Conservation (phyloP, 2,797 vertebrate genomes). For the Pristis pectinata region DNA sequence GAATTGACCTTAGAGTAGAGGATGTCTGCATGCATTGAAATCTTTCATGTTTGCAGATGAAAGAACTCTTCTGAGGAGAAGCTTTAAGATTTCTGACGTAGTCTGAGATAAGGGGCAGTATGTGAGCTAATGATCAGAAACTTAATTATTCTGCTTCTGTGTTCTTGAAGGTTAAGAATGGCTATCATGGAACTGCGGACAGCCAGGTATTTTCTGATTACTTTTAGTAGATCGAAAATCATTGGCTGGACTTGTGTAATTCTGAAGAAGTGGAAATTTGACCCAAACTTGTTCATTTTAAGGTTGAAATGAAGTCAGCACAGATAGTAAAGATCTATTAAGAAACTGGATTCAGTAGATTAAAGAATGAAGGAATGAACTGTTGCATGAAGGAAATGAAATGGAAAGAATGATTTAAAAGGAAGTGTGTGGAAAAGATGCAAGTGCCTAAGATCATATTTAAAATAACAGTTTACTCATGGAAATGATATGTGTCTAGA, state of each 20-base stretch:
- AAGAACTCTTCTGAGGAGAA: not conserved
- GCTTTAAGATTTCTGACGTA: not conserved
- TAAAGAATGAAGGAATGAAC: not conserved
- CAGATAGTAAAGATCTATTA: conserved; percentile 4
- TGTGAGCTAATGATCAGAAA: not conserved
- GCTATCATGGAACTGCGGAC: not conserved
- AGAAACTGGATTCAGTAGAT: not conserved
- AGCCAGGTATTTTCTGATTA: not conserved
- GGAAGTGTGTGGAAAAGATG: not conserved
- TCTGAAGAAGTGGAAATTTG: not conserved
- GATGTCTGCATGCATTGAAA: not conserved
- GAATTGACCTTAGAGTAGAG: not conserved
- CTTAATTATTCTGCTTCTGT: not conserved
- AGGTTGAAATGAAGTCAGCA: not conserved
- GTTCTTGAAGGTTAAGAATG: not conserved
- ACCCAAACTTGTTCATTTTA: not conserved
- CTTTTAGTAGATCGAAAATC: not conserved
- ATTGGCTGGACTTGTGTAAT: not conserved
- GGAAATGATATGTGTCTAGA: not conserved
- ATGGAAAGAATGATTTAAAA: not conserved
- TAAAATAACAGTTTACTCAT: not conserved
- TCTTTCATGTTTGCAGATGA: not conserved
- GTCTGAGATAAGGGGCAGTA: not conserved
- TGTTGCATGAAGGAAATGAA: not conserved
- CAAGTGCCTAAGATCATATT: not conserved